phyloP scores from a whole-genome alignment of 2,113 vertebrate species.

The Carassius auratus region DNA sequence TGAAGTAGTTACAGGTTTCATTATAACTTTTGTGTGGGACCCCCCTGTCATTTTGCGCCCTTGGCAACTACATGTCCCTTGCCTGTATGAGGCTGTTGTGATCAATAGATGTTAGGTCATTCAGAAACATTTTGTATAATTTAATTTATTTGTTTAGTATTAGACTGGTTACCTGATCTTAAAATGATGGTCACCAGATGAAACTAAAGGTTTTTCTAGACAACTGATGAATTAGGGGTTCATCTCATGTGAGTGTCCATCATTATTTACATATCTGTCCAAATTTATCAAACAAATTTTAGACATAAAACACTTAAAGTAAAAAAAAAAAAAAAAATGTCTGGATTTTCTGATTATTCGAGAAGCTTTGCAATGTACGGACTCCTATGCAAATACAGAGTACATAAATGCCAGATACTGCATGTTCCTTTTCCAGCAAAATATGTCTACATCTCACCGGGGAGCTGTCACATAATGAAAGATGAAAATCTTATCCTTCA shows the following conservation, averaged over 20 bases:
- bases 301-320: background rate
- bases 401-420: background rate
- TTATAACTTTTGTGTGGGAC: too few species aligned
- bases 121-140: too few species aligned
- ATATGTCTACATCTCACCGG: constrained; percentile 16
- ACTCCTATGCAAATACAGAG: background rate
- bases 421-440: constrained; percentile 7
- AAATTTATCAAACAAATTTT: background rate
- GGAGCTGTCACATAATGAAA: constrained; percentile 43
- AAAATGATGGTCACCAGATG: background rate
- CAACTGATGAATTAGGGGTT: too few species aligned
- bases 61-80: too few species aligned
- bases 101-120: too few species aligned
- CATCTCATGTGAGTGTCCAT: background rate
- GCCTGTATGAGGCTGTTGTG: too few species aligned
- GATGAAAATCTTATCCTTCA: constrained; percentile 53
- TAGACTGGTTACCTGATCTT: background rate
- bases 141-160: background rate
- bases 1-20: too few species aligned
- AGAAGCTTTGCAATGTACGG: background rate
- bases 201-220: too few species aligned
- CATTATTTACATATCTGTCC: background rate
- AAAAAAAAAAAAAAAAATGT: background rate
- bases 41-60: too few species aligned
- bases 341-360: background rate